These are phyloP conservation scores for Rhopalosiphum nymphaeae DNA, from an alignment of 2,888 invertebrate species.

Conservation along the genomic window DNA sequence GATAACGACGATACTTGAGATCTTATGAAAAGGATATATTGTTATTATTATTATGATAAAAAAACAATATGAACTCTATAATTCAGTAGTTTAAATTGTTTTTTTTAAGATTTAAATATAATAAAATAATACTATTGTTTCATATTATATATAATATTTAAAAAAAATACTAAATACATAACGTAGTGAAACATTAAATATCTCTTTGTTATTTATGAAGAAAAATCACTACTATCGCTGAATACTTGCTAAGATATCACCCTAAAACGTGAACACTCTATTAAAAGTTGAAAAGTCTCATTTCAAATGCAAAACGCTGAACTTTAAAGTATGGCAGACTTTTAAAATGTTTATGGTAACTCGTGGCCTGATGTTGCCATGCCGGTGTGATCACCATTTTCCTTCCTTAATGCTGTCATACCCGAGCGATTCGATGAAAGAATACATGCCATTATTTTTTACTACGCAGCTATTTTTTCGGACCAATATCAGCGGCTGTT, in stretches of 20 bases:
- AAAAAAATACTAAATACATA: background rate
- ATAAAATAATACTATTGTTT: background rate
- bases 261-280: slow-evolving; percentile 50
- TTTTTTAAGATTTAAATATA: background rate
- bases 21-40: background rate
- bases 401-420: slow-evolving; percentile 25
- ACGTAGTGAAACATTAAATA: background rate
- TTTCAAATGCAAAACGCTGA: slow-evolving; percentile 33
- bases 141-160: background rate
- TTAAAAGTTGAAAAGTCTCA: slow-evolving; percentile 44
- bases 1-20: background rate
- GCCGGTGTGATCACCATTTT: slow-evolving; percentile 32
- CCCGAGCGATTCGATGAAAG: slow-evolving; percentile 30
- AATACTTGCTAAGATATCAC: slow-evolving; percentile 29
- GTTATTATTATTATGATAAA: background rate
- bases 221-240: slow-evolving; percentile 25
- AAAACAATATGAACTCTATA: background rate
- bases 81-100: background rate
- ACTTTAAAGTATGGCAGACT: slow-evolving; percentile 51
- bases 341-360: slow-evolving; percentile 50
- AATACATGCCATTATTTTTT: slow-evolving; percentile 52
- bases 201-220: background rate
- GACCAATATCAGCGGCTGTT: slow-evolving; percentile 63
- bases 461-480: slow-evolving; percentile 42
- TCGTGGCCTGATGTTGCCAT: slow-evolving; percentile 39